phyloP scores from a whole-genome alignment of 2,797 vertebrate species.

The Labeo calbasu region DNA sequence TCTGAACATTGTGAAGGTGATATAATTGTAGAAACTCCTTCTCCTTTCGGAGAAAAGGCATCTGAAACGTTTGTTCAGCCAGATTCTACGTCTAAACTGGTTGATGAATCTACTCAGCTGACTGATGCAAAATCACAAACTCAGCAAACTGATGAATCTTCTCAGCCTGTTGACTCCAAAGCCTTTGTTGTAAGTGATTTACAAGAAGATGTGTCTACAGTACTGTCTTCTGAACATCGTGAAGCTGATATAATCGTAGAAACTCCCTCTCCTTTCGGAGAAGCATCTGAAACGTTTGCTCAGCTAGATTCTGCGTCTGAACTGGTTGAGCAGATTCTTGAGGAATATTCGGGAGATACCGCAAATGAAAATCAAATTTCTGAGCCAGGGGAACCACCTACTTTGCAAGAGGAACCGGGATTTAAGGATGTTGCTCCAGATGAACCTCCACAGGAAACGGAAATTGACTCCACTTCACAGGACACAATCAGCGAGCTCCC shows the following conservation, averaged over 20 bases:
- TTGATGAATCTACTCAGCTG: neutral
- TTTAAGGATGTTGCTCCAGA: neutral
- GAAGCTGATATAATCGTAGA: neutral
- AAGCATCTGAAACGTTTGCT: neutral
- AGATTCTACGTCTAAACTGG: neutral
- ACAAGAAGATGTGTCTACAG: conserved; percentile 5
- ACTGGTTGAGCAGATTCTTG: neutral
- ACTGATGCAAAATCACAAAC: too few relatives aligned
- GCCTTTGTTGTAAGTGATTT: neutral
- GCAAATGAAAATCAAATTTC: neutral
- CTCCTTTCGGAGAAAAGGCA: neutral
- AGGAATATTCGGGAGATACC: neutral
- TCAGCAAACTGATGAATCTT: neutral
- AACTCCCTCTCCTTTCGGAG: neutral
- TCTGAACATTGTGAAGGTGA: conserved; percentile 3
- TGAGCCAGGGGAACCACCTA: neutral
- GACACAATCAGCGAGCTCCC: conserved; percentile 6
- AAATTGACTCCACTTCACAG: conserved; percentile 16
- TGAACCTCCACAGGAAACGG: conserved; percentile 15
- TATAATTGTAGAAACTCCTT: neutral
- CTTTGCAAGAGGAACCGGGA: neutral
- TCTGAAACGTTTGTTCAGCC: neutral
- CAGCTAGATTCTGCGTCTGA: neutral
- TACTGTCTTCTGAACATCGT: conserved; percentile 7
- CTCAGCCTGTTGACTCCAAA: neutral